Base-by-base conservation (phyloP, 2,888 invertebrate genomes). In the Caenorhabditis sp. region DNA sequence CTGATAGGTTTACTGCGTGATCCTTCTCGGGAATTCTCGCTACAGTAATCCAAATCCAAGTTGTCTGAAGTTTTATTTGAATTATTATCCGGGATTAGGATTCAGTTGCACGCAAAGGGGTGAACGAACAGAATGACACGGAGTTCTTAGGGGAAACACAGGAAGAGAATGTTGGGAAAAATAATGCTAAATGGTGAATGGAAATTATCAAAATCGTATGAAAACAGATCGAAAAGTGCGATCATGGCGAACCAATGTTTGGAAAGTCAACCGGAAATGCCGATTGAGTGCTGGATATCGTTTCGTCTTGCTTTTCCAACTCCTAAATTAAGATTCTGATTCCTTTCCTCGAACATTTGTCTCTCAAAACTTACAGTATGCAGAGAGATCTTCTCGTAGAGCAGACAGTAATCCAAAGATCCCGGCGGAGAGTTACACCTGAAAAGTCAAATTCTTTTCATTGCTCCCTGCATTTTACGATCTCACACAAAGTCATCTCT, bases 191-290 rank as follows among this genome's bases (percentile, higher is more conserved):
- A 32, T 32, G 32, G n/a, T n/a, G n/a, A n/a, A n/a, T n/a, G n/a
- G n/a, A n/a, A n/a, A n/a, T n/a, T n/a, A 32, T 32, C 32, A 4
- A 32, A 32, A 32, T 4, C n/a, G n/a, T n/a, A 32, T 6, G 32
- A 32, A 32, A 32, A 9, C 32, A 32, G 32, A n/a, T 32, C 40
- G 40, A 13, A 13, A 40, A 40, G 40, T 60, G n/a, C n/a, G n/a
- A n/a, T n/a, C 11, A 60, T 20, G 9, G 6, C 9, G 28, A 6
- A 4, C 40, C 32, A 5, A 67, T 9, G 13, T 58, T 60, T 13
- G 69, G 69, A 26, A 69, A 69, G 9, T 69, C 69, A 26, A 1
- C 37, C 24, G 69, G 69, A 1, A 69, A 24, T n/a, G n/a, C n/a
- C n/a, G n/a, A n/a, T 1, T n/a, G 2, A 44, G 50, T 13, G 22